A percentile compares a stretch with the other conserved stretches of the same genome.
phyloP scores from a whole-genome alignment of 2,888 invertebrate species.

The Mimachlamys varia region DNA sequence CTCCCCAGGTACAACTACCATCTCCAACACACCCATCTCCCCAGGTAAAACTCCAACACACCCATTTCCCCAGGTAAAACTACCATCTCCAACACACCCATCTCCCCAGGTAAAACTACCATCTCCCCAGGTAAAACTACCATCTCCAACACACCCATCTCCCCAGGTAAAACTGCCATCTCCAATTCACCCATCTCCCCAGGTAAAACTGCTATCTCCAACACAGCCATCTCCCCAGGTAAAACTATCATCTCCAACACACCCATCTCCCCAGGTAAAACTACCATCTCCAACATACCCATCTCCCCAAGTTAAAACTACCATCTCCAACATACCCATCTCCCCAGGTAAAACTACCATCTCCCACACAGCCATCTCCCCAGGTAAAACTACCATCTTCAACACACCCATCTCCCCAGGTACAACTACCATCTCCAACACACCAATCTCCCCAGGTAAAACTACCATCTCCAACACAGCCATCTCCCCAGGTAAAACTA shows the following conservation, averaged over 20 bases:
- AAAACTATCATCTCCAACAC: conserved; percentile 37
- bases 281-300: not conserved
- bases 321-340: not conserved
- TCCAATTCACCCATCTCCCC: not conserved
- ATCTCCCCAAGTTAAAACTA: conserved; percentile 10
- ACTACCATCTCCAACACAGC: too few species aligned
- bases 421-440: too few species aligned
- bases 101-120: too few species aligned
- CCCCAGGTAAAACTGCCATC: too few species aligned
- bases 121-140: too few species aligned
- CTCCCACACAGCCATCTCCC: not conserved
- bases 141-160: too few species aligned
- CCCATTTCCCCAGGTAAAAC: too few species aligned
- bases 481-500: not conserved
- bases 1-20: too few species aligned
- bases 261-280: conserved; percentile 37
- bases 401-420: not conserved
- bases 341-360: conserved; percentile 39
- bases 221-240: conserved; percentile 38
- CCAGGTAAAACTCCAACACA: too few species aligned
- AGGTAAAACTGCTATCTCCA: conserved; percentile 34
- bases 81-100: too few species aligned
- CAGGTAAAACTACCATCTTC: not conserved
- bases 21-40: too few species aligned
- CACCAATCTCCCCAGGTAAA: too few species aligned